Percentiles rank a stretch among this genome's conserved stretches.
These are phyloP conservation scores for Nephrotoma flavescens DNA, from an alignment of 2,888 invertebrate species.

Conservation along the genomic window DNA sequence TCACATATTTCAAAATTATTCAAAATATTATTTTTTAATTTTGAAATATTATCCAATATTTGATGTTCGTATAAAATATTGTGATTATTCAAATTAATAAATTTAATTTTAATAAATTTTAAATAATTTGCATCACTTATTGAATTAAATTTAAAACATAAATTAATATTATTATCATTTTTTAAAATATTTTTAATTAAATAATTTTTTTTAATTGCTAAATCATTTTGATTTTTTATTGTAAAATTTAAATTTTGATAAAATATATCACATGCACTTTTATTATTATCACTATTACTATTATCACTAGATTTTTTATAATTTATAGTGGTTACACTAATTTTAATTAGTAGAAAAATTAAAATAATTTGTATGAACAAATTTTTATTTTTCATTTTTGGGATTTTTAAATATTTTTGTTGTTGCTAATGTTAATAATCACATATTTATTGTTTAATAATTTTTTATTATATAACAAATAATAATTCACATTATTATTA, in stretches of 20 bases:
- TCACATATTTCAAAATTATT: not conserved
- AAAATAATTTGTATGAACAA: not conserved
- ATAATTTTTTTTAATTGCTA: not conserved
- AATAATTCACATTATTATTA: not conserved
- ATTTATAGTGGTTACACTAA: not conserved
- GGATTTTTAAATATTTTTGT: not conserved
- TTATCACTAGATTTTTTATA: not conserved
- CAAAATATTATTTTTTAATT: not conserved
- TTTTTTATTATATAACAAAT: not conserved
- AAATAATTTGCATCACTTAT: not conserved
- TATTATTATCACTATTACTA: not conserved
- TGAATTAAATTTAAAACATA: not conserved
- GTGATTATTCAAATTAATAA: not conserved
- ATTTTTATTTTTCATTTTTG: not conserved
- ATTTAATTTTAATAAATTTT: not conserved
- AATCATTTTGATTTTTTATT: not conserved
- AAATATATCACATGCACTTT: not conserved
- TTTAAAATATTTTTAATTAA: not conserved
- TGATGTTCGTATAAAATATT: not conserved
- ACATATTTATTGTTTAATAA: not conserved
- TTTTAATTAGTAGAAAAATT: not conserved
- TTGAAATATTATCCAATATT: not conserved
- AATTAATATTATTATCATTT: not conserved
- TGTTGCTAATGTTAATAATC: not conserved
- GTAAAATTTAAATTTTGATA: not conserved